Evolutionary conservation across 2,113 vertebrate species (phyloP).

Genomic region (Amphiprion percula): DNA sequence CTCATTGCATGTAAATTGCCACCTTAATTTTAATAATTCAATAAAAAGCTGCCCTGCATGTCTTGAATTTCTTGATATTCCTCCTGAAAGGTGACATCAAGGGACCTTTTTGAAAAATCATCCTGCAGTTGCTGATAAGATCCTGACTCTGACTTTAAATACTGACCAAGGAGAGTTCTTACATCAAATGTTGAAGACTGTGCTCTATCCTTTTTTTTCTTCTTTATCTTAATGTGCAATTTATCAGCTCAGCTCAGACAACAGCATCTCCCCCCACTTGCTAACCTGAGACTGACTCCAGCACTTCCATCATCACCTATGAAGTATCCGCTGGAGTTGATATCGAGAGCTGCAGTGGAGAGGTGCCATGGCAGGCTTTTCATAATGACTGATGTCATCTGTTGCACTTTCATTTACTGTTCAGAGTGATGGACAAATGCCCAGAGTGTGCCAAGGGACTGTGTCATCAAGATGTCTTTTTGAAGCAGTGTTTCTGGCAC

Average conservation of each 20-base stretch:
- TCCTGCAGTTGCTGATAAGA: slow-evolving; percentile 15
- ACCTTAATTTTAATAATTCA: background rate
- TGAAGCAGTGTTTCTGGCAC: slow-evolving; percentile 69
- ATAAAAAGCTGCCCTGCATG: background rate
- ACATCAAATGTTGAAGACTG: slow-evolving; percentile 8
- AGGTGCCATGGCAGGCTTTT: slow-evolving; percentile 48
- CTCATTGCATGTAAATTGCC: background rate
- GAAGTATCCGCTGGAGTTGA: slow-evolving; percentile 43
- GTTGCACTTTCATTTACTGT: slow-evolving; percentile 69
- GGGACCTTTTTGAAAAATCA: slow-evolving; percentile 3
- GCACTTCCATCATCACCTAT: slow-evolving; percentile 41
- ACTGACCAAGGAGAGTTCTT: slow-evolving; percentile 6
- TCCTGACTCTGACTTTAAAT: background rate
- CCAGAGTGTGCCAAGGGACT: slow-evolving; percentile 51
- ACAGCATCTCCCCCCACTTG: background rate
- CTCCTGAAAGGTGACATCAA: background rate
- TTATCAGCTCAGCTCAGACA: slow-evolving; percentile 39
- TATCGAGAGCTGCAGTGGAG: slow-evolving; percentile 21
- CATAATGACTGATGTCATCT: slow-evolving; percentile 69
- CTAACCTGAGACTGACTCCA: slow-evolving; percentile 13
- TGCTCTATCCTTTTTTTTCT: background rate
- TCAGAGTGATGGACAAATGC: slow-evolving; percentile 75
- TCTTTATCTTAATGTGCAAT: slow-evolving; percentile 15
- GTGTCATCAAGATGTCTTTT: slow-evolving; percentile 71
- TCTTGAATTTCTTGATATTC: background rate